Percentiles rank a stretch among this genome's conserved stretches.
phyloP scores from a whole-genome alignment of 2,888 invertebrate species.

The Stomorhina lunata region DNA sequence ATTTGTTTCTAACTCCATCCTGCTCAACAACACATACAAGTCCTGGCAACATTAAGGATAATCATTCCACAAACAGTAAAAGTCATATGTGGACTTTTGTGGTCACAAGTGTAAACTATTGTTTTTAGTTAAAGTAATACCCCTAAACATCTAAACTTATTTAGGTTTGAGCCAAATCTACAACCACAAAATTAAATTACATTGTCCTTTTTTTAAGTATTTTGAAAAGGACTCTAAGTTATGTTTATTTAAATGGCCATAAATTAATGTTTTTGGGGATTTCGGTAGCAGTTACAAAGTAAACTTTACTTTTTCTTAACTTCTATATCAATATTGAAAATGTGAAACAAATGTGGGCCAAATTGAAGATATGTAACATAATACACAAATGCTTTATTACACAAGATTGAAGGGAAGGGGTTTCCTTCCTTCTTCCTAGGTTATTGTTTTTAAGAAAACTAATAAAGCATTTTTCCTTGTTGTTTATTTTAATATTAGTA shows the following conservation, averaged over 20 bases:
- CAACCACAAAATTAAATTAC: conserved; percentile 76
- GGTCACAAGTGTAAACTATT: conserved; percentile 75
- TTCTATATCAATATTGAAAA: neutral
- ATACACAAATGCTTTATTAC: neutral
- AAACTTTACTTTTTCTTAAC: conserved; percentile 32
- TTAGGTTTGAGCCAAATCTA: conserved; percentile 24
- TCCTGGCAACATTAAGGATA: conserved; percentile 40
- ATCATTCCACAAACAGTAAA: conserved; percentile 30
- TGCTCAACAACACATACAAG: conserved; percentile 19
- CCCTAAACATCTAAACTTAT: neutral
- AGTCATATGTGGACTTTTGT: conserved; percentile 60
- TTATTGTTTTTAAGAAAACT: neutral
- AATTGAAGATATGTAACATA: neutral
- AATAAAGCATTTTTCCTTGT: conserved; percentile 64
- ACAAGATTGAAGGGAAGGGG: neutral
- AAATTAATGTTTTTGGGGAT: conserved; percentile 61
- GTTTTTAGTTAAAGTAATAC: conserved; percentile 60
- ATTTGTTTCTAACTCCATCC: conserved; percentile 17
- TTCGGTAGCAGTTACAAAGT: conserved; percentile 8
- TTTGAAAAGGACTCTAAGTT: conserved; percentile 70
- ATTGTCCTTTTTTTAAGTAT: conserved; percentile 75
- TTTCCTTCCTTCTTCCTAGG: neutral
- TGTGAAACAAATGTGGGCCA: conserved; percentile 21
- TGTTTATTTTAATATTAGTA: conserved; percentile 48
- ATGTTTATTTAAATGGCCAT: conserved; percentile 65